Evolutionary conservation across 2,797 vertebrate species (phyloP), one percentile per base, ranked within the genome.

Genomic region (Oryzias sinensis): DNA sequence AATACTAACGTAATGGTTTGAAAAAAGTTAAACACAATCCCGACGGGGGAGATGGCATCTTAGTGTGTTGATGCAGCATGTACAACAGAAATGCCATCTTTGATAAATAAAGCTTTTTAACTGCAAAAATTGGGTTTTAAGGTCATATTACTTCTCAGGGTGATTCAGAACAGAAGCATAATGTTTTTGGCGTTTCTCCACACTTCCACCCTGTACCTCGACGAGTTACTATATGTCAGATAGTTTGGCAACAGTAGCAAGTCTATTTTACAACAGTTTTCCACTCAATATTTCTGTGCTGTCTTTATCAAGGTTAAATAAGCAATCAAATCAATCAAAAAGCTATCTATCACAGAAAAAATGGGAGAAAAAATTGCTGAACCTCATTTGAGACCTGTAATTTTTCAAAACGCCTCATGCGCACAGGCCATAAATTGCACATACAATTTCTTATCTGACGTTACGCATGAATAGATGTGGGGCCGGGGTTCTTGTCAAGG

Each of bases 301-400:
- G 54, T 77, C 79, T 82, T 69, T 65, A 68, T 87, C 87, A 88
- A 91, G 89, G 88, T 88, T 88, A 87, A 89, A 84, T 81, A 87
- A 85, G 79, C 85, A 83, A 89, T 90, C 80, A 84, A 84, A 89
- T 89, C 79, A 79, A 86, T 91, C 87, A 86, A 68, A 87, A 80
- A 63, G 55, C 70, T 57, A 79, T 87, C 68, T 64, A 61, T 81
- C 62, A 53, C 56, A 58, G 29, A 50, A 62, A 76, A 81, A 64
- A 33, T 44, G 14, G 1, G 1, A 11, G 13, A 42, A n/a, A 65
- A 68, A 76, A 45, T 43, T 41, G 37, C 66, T 42, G 58, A 55
- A 75, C 68, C 66, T 54, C 54, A 70, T 68, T 63, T 53, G 57
- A 70, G 71, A 76, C 62, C 70, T 55, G 69, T 70, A 56, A 81